These are phyloP conservation scores for Dipodomys spectabilis DNA, from an alignment of 2,113 vertebrate species.

Conservation along the genomic window DNA sequence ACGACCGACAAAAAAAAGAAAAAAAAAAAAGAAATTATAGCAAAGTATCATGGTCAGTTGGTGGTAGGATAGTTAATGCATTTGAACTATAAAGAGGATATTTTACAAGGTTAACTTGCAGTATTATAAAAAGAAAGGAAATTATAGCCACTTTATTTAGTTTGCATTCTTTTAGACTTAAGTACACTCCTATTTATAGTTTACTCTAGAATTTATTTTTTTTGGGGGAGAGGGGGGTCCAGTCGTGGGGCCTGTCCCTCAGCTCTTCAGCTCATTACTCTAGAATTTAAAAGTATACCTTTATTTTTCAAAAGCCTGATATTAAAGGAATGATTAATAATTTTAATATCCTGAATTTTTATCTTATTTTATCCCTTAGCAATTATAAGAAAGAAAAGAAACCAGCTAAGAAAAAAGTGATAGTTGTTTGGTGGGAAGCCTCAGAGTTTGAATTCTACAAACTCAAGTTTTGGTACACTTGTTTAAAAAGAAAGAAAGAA, in stretches of 20 bases:
- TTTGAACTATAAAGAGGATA: slow-evolving; percentile 4
- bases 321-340: slow-evolving; percentile 47
- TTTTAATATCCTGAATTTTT: slow-evolving; percentile 33
- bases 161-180: slow-evolving; percentile 52
- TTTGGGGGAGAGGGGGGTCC: too few relatives aligned
- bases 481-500: background rate
- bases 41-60: background rate
- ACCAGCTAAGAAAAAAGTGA: background rate
- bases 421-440: background rate
- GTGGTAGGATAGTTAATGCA: background rate
- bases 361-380: slow-evolving; percentile 29
- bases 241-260: too few relatives aligned
- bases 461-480: background rate
- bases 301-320: background rate
- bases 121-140: slow-evolving; percentile 47
- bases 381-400: slow-evolving; percentile 51
- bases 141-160: background rate
- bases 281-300: slow-evolving; percentile 26
- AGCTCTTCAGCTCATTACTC: background rate
- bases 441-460: slow-evolving; percentile 26
- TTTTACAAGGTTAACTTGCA: background rate
- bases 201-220: too few relatives aligned
- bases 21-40: too few relatives aligned
- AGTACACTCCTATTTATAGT: slow-evolving; percentile 1
- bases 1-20: too few relatives aligned